Evolutionary conservation across 1,140 invertebrate genomes (phyloP).

Genomic region (Formica exsecta): DNA sequence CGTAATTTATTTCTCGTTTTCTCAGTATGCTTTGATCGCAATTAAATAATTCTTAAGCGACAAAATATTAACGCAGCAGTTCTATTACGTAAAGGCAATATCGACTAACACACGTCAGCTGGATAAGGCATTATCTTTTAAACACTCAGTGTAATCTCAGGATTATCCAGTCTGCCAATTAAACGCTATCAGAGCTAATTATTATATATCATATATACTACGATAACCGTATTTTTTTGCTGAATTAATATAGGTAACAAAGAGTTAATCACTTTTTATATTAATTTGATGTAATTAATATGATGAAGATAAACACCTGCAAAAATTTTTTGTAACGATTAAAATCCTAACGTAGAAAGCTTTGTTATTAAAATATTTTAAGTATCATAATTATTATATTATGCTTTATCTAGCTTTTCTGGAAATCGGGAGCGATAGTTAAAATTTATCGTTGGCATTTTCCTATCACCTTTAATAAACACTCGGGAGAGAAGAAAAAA

Average conservation of each 20-base stretch:
- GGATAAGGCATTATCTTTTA: slow-evolving; percentile 69
- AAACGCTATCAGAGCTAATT: slow-evolving; percentile 66
- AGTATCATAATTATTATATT: slow-evolving; percentile 13
- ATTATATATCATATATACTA: slow-evolving; percentile 64
- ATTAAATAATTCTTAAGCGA: slow-evolving; percentile 1
- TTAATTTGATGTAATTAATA: slow-evolving; percentile 40
- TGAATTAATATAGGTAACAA: slow-evolving; percentile 50
- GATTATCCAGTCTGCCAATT: slow-evolving; percentile 77
- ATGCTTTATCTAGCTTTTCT: neutral
- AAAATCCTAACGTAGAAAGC: neutral
- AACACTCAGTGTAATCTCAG: slow-evolving; percentile 70
- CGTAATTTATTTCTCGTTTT: neutral
- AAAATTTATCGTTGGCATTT: neutral
- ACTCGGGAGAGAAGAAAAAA: neutral
- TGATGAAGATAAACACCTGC: neutral
- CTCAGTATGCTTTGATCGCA: neutral
- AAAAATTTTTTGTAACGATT: neutral
- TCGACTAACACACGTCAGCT: slow-evolving; percentile 62
- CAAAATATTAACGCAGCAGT: neutral
- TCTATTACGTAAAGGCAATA: slow-evolving; percentile 16
- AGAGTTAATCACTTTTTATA: slow-evolving; percentile 31
- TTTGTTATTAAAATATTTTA: neutral
- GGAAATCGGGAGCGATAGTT: slow-evolving; percentile 65
- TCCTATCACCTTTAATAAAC: neutral
- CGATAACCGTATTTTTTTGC: neutral